Evolutionary conservation across 92 coral and sea anemone species (phyloP), one percentile per base, ranked within the genome.

Genomic region (Parazoanthus atlanticus): DNA sequence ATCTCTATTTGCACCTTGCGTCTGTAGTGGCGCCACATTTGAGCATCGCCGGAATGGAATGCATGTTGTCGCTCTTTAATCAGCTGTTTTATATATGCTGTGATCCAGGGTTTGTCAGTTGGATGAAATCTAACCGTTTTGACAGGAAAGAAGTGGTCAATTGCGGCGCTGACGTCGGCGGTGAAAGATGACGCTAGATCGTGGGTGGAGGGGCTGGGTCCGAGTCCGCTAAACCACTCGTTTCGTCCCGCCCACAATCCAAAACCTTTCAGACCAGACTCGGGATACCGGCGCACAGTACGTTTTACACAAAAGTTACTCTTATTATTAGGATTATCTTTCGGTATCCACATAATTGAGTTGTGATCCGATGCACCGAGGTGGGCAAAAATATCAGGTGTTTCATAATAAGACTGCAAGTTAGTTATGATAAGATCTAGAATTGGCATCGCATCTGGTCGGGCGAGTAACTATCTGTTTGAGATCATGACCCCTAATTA

Each of bases 51-150:
- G 52, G 91, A 82, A 52, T 86, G 85, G n/a, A 70, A 91, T 41
- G 89, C 91, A 46, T 64, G 79, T 71, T 81, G 93, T 26, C 91
- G 85, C 77, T 90, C 73, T 33, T 91, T 91, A n/a, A n/a, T n/a
- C n/a, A n/a, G n/a, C n/a, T n/a, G n/a, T n/a, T n/a, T n/a, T 67
- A 82, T 82, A 49, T 66, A n/a, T 33, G 91, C 82, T 28, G 91
- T 91, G 43, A 91, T 77, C 91, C 90, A 88, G 7, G 91, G 85
- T 82, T 82, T 49, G 33, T 87, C 84, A 78, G 90, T 87, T 73
- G 74, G 78, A 85, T n/a, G n/a, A n/a, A n/a, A 85, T 73, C 80
- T 34, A 41, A 71, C 80, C 12, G 79, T 71, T 71, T 85, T 85
- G 88, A 41, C 69, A 29, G 69, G 88, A 85, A 85, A 85, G 78